Conservation (phyloP, 2,797 vertebrate genomes). For the Menidia menidia region DNA sequence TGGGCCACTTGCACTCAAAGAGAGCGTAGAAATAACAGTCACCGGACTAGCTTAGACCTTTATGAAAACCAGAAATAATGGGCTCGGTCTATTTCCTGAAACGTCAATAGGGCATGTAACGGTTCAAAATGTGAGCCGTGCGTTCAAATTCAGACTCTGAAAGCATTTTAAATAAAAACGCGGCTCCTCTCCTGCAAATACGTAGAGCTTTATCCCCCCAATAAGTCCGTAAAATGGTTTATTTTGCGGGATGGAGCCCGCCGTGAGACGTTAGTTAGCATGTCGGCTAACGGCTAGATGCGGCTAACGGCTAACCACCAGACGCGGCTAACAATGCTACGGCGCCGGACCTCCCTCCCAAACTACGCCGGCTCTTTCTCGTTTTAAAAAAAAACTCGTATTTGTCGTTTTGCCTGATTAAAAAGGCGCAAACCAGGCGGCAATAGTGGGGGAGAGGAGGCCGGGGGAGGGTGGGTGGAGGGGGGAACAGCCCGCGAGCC, state of each 20-base stretch:
- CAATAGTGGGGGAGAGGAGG: accelerated
- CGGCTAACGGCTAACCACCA: conserved; percentile 40
- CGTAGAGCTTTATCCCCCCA: accelerated
- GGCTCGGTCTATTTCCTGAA: conserved; percentile 74
- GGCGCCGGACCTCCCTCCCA: conserved; percentile 31
- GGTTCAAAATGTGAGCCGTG: no score
- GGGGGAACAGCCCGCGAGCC: accelerated
- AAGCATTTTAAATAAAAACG: accelerated
- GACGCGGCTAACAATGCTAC: conserved; percentile 30
- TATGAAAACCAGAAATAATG: neutral
- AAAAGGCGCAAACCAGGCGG: accelerated
- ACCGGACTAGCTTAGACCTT: neutral
- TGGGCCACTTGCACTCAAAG: neutral
- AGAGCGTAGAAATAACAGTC: neutral
- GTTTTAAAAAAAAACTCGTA: no score
- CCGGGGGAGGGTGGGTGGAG: neutral
- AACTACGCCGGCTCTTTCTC: neutral
- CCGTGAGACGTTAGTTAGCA: conserved; percentile 40
- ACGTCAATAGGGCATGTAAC: neutral
- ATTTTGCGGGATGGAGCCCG: conserved; percentile 24
- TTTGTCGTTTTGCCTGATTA: accelerated
- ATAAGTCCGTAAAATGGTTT: neutral
- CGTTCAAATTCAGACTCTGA: neutral
- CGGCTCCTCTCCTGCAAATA: accelerated
- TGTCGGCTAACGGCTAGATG: conserved; percentile 21